Evolutionary conservation across 2,113 vertebrate species (phyloP).

Genomic region (Chauna torquata): DNA sequence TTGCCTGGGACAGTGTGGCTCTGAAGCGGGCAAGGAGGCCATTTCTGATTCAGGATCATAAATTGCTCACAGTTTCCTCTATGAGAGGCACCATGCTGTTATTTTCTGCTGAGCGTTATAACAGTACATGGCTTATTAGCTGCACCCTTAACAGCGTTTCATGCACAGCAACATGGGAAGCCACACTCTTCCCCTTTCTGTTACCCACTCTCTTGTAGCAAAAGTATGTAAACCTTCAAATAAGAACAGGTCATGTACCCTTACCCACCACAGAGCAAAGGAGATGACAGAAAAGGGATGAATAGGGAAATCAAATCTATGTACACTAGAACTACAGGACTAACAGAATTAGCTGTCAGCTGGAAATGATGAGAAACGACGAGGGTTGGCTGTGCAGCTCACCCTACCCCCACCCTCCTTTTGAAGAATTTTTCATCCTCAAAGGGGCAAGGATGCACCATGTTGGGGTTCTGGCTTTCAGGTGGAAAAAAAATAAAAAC

Average conservation of each 20-base stretch:
- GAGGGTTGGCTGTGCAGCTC: not conserved
- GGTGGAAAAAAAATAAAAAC: too few species aligned
- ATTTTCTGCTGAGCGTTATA: not conserved
- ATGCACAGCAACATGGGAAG: not conserved
- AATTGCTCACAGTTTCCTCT: not conserved
- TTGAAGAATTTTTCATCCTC: not conserved
- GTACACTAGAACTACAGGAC: not conserved
- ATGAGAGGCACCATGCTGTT: not conserved
- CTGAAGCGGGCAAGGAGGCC: not conserved
- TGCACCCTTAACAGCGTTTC: not conserved
- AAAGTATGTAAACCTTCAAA: not conserved
- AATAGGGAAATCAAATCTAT: not conserved
- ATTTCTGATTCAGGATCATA: not conserved
- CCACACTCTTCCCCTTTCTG: not conserved
- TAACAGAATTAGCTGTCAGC: not conserved
- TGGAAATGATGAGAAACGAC: not conserved
- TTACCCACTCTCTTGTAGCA: not conserved
- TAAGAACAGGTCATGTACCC: not conserved
- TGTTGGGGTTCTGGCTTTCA: not conserved
- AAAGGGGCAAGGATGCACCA: rapidly evolving
- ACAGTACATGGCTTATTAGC: not conserved
- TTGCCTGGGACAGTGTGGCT: not conserved
- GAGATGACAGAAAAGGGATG: not conserved
- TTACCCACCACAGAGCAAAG: not conserved
- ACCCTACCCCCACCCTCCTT: not conserved